Evolutionary conservation across 2,113 vertebrate genomes (phyloP), one percentile per base, ranked within the genome.

Genomic region (Mobula hypostoma): DNA sequence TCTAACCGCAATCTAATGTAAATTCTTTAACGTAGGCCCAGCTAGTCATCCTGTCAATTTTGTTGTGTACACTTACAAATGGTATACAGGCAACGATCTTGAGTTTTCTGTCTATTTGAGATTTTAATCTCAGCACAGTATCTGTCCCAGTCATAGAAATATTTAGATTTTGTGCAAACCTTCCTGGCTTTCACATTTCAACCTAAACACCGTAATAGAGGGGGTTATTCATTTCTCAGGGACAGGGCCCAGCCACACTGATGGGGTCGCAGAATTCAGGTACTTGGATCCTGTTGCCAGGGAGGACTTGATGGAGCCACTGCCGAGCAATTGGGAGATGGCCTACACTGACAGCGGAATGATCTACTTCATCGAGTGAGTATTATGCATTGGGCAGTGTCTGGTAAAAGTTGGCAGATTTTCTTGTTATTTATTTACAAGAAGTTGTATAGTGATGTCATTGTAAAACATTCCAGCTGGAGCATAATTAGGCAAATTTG

Each of bases 301-400:
- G 95, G 98, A 99, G 63, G 98, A 99, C 36, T 97, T 96, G 95
- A 97, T 98, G 96, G 99, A 99, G 94, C 97, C 98, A 0, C 95
- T 99, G 94, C 98, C 98, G 77, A 97, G 97, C 95, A 99, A 98
- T 96, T 99, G 98, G 98, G 99, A 99, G 96, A 99, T 99, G 99
- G 99, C 99, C 96, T 99, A 99, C 96, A 99, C 99, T 0, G 99
- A 99, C 95, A 97, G 98, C 0, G 99, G 99, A 95, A 99, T 99
- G 99, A 97, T 99, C 95, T 99, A 99, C 96, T 99, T 99, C 96
- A 99, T 99, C 11, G 99, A 99, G 99, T 99, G 96, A 99, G 99
- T 93, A 68, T 66, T 27, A n/a, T 12, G 63, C 14, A 9, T 12
- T 7, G 58, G 61, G 29, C 56, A n/a, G 24, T 21, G 56, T 56